phyloP scores from a whole-genome alignment of 2,888 invertebrate genomes.

The Amphipyra berbera region DNA sequence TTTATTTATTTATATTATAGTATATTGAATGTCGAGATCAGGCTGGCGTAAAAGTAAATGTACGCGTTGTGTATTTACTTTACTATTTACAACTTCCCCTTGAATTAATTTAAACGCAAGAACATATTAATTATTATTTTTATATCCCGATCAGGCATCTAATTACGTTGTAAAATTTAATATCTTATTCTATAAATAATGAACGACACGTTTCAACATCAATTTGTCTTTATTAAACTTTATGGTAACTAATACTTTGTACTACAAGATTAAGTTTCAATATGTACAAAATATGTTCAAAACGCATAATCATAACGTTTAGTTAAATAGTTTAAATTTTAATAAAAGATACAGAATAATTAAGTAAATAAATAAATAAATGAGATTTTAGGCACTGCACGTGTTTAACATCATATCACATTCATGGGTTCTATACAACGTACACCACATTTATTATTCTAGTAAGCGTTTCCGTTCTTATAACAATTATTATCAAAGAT shows the following conservation, averaged over 20 bases:
- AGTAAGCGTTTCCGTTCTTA: conserved; percentile 88
- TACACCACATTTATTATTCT: conserved; percentile 79
- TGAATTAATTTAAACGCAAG: conserved; percentile 26
- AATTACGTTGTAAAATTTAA: conserved; percentile 24
- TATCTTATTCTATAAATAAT: conserved; percentile 40
- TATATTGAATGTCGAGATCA: conserved; percentile 51
- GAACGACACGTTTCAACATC: conserved; percentile 74
- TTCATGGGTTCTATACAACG: conserved; percentile 80
- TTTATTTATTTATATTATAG: conserved; percentile 53
- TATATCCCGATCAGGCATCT: conserved; percentile 14
- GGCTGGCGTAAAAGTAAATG: conserved; percentile 35
- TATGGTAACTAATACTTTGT: conserved; percentile 85
- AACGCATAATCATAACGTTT: conserved; percentile 69
- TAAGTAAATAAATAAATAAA: conserved; percentile 75
- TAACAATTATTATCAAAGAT: conserved; percentile 83
- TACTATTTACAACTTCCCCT: conserved; percentile 55
- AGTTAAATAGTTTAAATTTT: conserved; percentile 71
- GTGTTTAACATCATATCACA: conserved; percentile 87
- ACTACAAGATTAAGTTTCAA: conserved; percentile 86
- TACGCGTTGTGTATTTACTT: conserved; percentile 50
- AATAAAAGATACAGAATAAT: conserved; percentile 71
- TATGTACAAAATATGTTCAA: conserved; percentile 83
- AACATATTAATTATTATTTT: conserved; percentile 21
- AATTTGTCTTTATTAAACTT: conserved; percentile 88
- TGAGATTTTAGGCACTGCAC: conserved; percentile 89